Base-by-base conservation (phyloP, 2,888 invertebrate genomes). In the Diabrotica balteata region DNA sequence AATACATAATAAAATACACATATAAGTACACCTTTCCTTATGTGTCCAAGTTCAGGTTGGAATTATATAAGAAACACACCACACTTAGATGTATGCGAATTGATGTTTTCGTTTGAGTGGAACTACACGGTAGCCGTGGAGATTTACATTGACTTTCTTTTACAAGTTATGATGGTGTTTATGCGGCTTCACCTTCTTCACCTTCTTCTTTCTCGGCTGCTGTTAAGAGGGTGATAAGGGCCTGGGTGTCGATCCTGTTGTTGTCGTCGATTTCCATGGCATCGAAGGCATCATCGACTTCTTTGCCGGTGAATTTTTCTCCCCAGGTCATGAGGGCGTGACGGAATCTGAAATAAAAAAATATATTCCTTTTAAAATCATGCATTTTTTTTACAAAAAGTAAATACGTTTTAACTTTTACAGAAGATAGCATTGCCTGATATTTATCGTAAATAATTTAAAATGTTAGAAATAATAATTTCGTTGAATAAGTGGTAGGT, bases 251-350 rank as follows among this genome's bases (percentile, higher is more conserved):
- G 84, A 96, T 95, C 88, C 90, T 90, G 84, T 95, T 95, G 82
- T 93, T 91, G 85, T 93, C 93, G 86, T 96, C 96, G 83, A 96
- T 93, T 70, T 92, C 92, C 91, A 96, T 94, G 86, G 94, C 93
- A 86, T 95, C 95, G 87, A 91, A 95, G 73, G 95, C 95, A 84
- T 96, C 95, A 85, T 95, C 94, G 81, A 93, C 93, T 85, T 96
- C 95, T 84, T 93, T 91, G 80, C 90, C 87, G 84, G 90, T 87
- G 90, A 96, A 96, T 87, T 94, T 96, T 84, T 96, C 96, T 77
- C 96, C 96, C 90, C 92, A 96, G 86, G 93, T 94, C 91, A 94
- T 92, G 84, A 96, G 89, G 79, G 95, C 93, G 86, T 94, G 93
- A 86, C 94, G 92, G 86, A 96, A 88, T 84, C 92, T 90, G 77